phyloP scores from a whole-genome alignment of 2,113 vertebrate species.

The Pantherophis guttatus region DNA sequence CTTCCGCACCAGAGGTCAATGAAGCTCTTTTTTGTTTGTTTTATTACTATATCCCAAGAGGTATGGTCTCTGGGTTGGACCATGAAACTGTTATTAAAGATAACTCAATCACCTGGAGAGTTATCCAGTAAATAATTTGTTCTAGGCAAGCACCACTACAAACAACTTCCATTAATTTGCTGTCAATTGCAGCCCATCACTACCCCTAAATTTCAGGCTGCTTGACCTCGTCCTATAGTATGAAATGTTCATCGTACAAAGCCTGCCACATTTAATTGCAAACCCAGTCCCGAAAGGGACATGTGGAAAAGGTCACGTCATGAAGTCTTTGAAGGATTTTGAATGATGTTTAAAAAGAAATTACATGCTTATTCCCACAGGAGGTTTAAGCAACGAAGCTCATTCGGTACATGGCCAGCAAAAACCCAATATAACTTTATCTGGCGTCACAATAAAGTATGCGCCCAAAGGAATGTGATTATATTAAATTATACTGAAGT shows the following conservation, averaged over 20 bases:
- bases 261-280: slow-evolving; percentile 22
- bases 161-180: not conserved
- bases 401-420: slow-evolving; percentile 16
- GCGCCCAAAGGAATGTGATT: slow-evolving; percentile 7
- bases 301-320: not conserved
- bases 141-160: not conserved
- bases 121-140: not conserved
- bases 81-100: not conserved
- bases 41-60: not conserved
- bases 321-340: slow-evolving; percentile 14
- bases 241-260: not conserved
- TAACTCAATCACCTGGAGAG: not conserved
- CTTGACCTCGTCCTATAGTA: not conserved
- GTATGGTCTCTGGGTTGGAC: not conserved
- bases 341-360: slow-evolving; percentile 20
- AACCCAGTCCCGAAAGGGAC: not conserved
- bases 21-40: not conserved
- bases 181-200: not conserved
- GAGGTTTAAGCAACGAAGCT: not conserved
- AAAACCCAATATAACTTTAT: slow-evolving; percentile 9
- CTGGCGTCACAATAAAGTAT: slow-evolving; percentile 25
- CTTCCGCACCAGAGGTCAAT: not conserved
- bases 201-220: not conserved
- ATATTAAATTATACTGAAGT: slow-evolving; percentile 49
- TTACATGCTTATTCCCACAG: not conserved